These are phyloP conservation scores for Phrixothrix hirtus DNA, from an alignment of 2,888 invertebrate species.

Conservation along the genomic window DNA sequence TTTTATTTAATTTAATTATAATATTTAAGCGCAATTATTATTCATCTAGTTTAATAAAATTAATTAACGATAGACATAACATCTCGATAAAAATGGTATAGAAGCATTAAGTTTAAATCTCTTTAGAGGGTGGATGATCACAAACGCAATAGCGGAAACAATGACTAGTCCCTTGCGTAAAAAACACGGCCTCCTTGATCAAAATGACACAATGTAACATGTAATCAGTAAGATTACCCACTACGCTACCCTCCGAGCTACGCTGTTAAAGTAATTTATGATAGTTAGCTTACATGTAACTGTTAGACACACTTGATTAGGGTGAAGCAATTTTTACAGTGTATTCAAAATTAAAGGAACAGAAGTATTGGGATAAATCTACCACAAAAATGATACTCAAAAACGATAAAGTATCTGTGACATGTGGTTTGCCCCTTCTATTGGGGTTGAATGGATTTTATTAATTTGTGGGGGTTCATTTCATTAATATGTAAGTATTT, in stretches of 20 bases:
- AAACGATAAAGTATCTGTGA: constrained; percentile 49
- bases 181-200: constrained; percentile 53
- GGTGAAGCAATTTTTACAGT: constrained; percentile 39
- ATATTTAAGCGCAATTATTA: constrained; percentile 2
- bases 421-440: constrained; percentile 43
- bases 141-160: constrained; percentile 47
- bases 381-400: constrained; percentile 47
- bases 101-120: constrained; percentile 25
- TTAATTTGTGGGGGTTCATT: constrained; percentile 36
- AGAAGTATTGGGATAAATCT: constrained; percentile 42
- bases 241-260: constrained; percentile 35
- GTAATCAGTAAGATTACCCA: constrained; percentile 52
- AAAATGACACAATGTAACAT: constrained; percentile 54
- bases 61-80: constrained; percentile 4
- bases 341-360: constrained; percentile 49
- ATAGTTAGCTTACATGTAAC: constrained; percentile 2
- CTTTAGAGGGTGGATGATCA: constrained; percentile 31
- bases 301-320: not conserved
- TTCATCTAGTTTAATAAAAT: constrained; percentile 5
- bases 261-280: constrained; percentile 27
- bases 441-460: constrained; percentile 40
- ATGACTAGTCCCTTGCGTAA: constrained; percentile 52
- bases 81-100: constrained; percentile 9
- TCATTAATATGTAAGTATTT: constrained; percentile 10
- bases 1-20: not conserved